Conservation (phyloP, 2,797 vertebrate species). For the Sitta carolinensis region DNA sequence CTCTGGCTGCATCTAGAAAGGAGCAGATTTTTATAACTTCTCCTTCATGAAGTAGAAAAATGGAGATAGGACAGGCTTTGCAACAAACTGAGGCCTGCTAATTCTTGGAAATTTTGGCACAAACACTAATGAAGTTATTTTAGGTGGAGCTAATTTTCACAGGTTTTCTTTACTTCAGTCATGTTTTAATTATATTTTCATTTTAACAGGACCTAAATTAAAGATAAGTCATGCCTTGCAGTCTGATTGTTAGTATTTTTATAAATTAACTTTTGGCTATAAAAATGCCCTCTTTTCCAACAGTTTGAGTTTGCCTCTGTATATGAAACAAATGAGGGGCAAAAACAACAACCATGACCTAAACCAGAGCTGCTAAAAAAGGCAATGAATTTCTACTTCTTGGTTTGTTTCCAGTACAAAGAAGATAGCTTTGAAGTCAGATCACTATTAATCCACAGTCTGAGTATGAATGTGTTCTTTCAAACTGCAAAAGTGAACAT, state of each 20-base stretch:
- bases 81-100: not conserved
- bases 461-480: not conserved
- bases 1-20: not conserved
- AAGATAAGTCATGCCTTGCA: not conserved
- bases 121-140: not conserved
- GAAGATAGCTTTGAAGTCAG: not conserved
- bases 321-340: not conserved
- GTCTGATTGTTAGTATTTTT: not conserved
- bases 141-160: not conserved
- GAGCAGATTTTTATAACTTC: not conserved
- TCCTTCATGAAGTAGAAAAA: not conserved
- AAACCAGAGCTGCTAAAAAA: not conserved
- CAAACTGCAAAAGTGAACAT: not conserved
- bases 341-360: not conserved
- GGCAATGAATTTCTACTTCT: not conserved
- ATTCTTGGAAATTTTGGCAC: not conserved
- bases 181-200: not conserved
- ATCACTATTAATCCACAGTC: not conserved
- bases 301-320: not conserved
- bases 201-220: not conserved
- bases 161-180: not conserved
- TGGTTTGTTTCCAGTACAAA: not conserved
- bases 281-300: not conserved
- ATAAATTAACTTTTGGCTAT: not conserved
- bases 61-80: not conserved